Conservation (phyloP, 2,797 vertebrate species). For the Chelon labrosus region DNA sequence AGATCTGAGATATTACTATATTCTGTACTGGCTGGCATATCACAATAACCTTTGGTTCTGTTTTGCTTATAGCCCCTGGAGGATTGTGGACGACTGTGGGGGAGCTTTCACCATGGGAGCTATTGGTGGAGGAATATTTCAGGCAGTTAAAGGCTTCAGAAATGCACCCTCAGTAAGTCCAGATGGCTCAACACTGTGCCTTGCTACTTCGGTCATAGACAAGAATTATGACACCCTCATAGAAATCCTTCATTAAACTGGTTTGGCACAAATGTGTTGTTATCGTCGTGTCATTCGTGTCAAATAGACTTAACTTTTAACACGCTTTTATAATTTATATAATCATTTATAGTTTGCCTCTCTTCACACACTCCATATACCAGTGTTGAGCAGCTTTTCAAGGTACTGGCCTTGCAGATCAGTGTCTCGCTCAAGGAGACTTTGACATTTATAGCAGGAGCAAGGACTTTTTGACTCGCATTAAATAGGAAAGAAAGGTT, state of each 20-base stretch:
- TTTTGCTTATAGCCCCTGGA: constrained; percentile 90
- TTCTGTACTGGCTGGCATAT: not conserved
- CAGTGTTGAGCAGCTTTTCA: not conserved
- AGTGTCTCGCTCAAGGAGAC: constrained; percentile 1
- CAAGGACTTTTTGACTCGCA: not conserved
- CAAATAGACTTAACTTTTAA: no score
- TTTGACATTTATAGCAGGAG: not conserved
- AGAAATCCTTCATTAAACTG: not conserved
- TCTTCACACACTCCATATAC: not conserved
- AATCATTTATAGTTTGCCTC: no score
- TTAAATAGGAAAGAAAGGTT: not conserved
- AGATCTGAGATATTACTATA: not conserved
- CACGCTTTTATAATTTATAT: no score
- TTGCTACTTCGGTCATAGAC: not conserved
- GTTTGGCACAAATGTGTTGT: not conserved
- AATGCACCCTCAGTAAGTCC: constrained; percentile 94
- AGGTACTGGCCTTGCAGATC: constrained; percentile 3
- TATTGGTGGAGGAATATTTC: constrained; percentile 97
- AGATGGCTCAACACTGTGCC: not conserved
- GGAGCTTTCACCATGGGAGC: constrained; percentile 98
- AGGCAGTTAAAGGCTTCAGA: constrained; percentile 96
- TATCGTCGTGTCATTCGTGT: no score
- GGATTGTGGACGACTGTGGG: constrained; percentile 97
- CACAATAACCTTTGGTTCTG: not conserved
- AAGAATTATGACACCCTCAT: not conserved